Base-by-base conservation (phyloP, 2,113 vertebrate species). In the Gnathonemus echidnorhynchus region DNA sequence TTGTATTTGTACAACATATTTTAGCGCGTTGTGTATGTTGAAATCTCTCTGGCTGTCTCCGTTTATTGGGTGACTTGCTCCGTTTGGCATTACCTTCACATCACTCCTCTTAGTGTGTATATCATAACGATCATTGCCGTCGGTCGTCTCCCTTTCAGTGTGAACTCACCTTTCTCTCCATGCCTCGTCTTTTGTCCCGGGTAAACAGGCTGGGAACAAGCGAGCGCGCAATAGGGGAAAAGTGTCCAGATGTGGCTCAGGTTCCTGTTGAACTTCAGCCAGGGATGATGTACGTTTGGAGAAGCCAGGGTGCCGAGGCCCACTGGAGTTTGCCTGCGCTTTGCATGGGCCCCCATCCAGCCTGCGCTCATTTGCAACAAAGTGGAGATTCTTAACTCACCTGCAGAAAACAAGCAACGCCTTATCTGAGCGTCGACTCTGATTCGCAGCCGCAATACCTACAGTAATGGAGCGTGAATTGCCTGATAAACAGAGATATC, bases 361-460 rank as follows among this genome's bases (percentile, higher is more conserved):
- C 85, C 91, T 17, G 89, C 1, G 91, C 92, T 93, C 91, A 89
- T 95, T 89, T 90, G 62, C 88, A 86, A 88, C 19, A 88, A 52
- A 48, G 84, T 86, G 50, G 84, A 89, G 91, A 89, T 90, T 53
- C 77, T 91, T 91, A 90, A 90, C 91, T 91, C 92, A 92, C 92
- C 93, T 93, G 88, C 90, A 91, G 92, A 84, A 39, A 86, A 92
- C 91, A 92, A 88, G 92, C 91, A 56, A 90, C 80, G 77, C 92
- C 93, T 94, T 95, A 95, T 94, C 93, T 92, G 91, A 88, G 58
- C 90, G 66, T 92, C 56, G 3, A 92, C 92, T 92, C 89, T 91
- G 93, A 94, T 93, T 94, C 92, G 89, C 91, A 91, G 92, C 92
- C 92, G 92, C 91, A 92, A 91, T 50, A 89, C 91, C 92, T 56